Percentiles rank a stretch among this genome's conserved stretches.
These are phyloP conservation scores for Onychomys leucogaster DNA, from an alignment of 2,797 vertebrate species.

Conservation along the genomic window DNA sequence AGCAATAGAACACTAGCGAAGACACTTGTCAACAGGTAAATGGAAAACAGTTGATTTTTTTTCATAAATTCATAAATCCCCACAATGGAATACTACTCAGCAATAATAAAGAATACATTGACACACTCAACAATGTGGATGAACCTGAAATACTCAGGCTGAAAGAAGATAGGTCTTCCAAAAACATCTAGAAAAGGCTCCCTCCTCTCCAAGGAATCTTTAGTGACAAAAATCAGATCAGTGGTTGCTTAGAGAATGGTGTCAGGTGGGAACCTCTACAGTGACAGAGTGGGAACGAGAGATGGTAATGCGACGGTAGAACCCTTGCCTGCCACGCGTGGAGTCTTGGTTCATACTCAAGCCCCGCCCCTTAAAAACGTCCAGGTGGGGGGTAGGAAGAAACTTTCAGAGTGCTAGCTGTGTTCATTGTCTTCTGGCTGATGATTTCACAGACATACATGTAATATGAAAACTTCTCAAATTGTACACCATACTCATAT, in stretches of 20 bases:
- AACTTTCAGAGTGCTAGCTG: background rate
- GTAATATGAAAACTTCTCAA: background rate
- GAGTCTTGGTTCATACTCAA: background rate
- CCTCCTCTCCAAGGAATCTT: background rate
- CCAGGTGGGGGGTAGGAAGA: background rate
- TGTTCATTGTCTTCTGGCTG: constrained; percentile 21
- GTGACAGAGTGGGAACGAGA: background rate
- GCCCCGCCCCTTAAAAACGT: background rate
- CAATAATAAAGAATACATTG: background rate
- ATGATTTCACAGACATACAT: background rate
- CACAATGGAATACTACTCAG: background rate
- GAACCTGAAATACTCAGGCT: constrained; percentile 27
- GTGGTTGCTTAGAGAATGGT: background rate
- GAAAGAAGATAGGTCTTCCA: constrained; percentile 11
- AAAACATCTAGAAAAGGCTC: background rate
- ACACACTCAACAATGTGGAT: background rate
- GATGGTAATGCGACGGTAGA: background rate
- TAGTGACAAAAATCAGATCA: background rate
- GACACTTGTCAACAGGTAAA: background rate
- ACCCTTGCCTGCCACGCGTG: background rate
- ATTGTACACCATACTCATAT: background rate
- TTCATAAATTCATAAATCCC: background rate
- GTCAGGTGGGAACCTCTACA: background rate
- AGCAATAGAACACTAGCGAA: background rate
- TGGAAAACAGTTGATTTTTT: background rate